These are phyloP conservation scores for Hemithea aestivaria DNA, from an alignment of 2,888 invertebrate species.

Conservation along the genomic window DNA sequence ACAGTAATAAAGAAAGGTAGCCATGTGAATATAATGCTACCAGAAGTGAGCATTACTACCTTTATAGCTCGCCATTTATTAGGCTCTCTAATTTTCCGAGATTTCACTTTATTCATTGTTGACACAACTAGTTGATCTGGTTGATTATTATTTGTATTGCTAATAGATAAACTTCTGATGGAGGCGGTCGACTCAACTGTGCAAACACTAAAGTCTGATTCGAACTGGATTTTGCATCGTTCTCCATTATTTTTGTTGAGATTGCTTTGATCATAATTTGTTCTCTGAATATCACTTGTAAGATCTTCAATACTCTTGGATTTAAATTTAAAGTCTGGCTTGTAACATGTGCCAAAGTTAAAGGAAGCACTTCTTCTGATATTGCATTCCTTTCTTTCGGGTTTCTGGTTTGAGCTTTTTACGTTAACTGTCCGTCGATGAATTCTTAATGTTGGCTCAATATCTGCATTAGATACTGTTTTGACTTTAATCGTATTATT, in stretches of 20 bases:
- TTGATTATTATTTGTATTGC: conserved; percentile 24
- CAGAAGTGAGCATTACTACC: conserved; percentile 80
- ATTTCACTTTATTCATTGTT: conserved; percentile 14
- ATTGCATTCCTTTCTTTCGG: conserved; percentile 22
- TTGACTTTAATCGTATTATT: conserved; percentile 43
- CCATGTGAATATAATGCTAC: conserved; percentile 81
- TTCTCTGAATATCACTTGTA: conserved; percentile 23
- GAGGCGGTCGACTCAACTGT: conserved; percentile 44
- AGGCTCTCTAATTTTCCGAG: conserved; percentile 47
- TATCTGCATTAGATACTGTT: conserved; percentile 24
- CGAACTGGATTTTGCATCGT: conserved; percentile 27
- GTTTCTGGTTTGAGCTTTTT: conserved; percentile 27
- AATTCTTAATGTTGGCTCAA: conserved; percentile 51
- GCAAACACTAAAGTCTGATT: conserved; percentile 51
- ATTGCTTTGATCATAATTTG: conserved; percentile 5
- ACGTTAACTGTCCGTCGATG: conserved; percentile 44
- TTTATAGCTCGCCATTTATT: conserved; percentile 81
- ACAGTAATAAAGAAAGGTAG: conserved; percentile 80
- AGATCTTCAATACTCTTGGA: conserved; percentile 56
- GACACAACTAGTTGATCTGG: background rate
- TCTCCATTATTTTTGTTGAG: conserved; percentile 24
- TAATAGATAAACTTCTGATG: conserved; percentile 17
- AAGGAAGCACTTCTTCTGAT: conserved; percentile 58
- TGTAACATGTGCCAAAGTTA: conserved; percentile 25
- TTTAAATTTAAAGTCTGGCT: conserved; percentile 25